Evolutionary conservation across 2,113 vertebrate genomes (phyloP).

Genomic region (Corynorhinus townsendii): DNA sequence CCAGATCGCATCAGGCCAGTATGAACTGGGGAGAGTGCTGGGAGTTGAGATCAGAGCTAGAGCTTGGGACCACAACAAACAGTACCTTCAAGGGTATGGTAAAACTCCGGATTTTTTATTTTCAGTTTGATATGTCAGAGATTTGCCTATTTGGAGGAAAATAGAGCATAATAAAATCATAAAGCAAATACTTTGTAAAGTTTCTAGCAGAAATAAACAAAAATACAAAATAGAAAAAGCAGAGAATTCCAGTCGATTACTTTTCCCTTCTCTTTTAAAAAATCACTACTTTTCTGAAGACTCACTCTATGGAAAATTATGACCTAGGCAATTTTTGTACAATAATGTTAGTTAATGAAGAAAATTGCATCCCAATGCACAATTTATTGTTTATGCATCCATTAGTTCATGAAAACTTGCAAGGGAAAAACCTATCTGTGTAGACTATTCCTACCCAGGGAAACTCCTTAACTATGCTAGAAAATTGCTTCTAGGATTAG

Average conservation of each 20-base stretch:
- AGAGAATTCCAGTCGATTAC: background rate
- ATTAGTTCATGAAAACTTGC: constrained; percentile 37
- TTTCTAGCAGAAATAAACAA: background rate
- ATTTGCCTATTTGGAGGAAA: background rate
- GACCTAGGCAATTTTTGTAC: constrained; percentile 30
- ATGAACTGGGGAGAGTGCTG: background rate
- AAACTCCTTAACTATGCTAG: constrained; percentile 39
- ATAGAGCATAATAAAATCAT: background rate
- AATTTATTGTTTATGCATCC: constrained; percentile 39
- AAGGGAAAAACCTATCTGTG: constrained; percentile 23
- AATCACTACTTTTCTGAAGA: background rate
- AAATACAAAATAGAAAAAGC: background rate
- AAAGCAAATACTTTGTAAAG: background rate
- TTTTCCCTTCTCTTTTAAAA: background rate
- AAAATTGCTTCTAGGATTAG: constrained; percentile 55
- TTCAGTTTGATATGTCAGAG: background rate
- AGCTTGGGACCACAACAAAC: background rate
- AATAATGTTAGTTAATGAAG: constrained; percentile 50
- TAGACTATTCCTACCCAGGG: constrained; percentile 32
- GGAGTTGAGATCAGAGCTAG: background rate
- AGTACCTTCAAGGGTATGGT: background rate
- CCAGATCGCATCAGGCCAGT: no score
- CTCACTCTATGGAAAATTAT: background rate
- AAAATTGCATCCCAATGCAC: constrained; percentile 34
- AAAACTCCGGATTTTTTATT: background rate